Base-by-base conservation (phyloP, 2,888 invertebrate species). In the Leptinotarsa haldemani region DNA sequence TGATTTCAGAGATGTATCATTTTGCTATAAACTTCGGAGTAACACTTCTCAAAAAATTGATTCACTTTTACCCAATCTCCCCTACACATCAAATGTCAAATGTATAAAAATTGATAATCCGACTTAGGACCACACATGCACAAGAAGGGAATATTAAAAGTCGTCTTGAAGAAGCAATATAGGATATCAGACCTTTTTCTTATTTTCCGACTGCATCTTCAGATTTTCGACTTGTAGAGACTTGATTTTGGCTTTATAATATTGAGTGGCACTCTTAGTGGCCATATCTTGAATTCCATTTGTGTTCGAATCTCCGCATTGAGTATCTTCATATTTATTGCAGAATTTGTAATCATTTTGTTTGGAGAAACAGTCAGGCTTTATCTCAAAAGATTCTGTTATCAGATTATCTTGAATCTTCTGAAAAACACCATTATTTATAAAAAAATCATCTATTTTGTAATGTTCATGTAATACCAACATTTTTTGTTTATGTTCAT, bases 211-310 rank as follows among this genome's bases (percentile, higher is more conserved):
- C 69, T 84, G 84, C 22, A 85, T 25, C 70, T 81, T 82, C 63
- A 85, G 82, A 47, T 82, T 78, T 76, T 87, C 86, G 47, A 79
- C 80, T 75, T 85, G 83, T 58, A 85, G 71, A 9, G 82, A 73
- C 76, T 85, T 87, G 50, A 87, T 76, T 84, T 87, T 87, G 1
- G 86, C 82, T 73, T 83, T 83, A 63, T 86, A 86, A 71, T 86
- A 85, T 65, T 84, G 82, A 18, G 79, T 78, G 78, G 86, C 82
- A 18, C 84, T 84, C 75, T 86, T 86, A 1, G 78, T 67, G 2
- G 86, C 86, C 84, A 87, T 86, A 52, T 82, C 82, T 53, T 84
- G 80, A 22, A 82, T 81, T 9, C 80, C 81, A 68, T 73, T 79
- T 53, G 77, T 78, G 53, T 79, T 63, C 18, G 50, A 13, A 68